Conservation (phyloP, 2,888 invertebrate genomes). For the Andrena marginata region DNA sequence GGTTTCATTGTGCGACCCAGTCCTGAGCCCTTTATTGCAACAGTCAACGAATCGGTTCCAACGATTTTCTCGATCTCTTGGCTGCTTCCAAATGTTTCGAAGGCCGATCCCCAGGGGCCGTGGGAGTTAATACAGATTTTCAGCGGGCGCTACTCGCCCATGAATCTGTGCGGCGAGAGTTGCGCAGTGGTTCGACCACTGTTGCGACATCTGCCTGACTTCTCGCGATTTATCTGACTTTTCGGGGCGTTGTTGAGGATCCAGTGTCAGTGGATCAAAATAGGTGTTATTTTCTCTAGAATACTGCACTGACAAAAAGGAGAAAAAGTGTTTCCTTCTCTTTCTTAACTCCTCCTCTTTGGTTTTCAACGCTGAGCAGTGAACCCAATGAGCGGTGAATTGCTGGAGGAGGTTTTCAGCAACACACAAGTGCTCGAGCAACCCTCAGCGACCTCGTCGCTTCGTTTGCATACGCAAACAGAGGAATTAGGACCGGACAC, state of each 20-base stretch:
- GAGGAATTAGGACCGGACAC: constrained; percentile 69
- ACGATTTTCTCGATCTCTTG: constrained; percentile 16
- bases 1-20: not conserved
- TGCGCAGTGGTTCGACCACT: too few species aligned
- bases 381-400: not conserved
- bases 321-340: not conserved
- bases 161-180: not conserved
- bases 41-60: not conserved
- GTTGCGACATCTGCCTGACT: not conserved
- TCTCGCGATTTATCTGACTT: too few species aligned
- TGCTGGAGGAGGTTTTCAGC: constrained; percentile 10
- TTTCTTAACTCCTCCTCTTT: not conserved
- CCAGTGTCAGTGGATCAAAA: too few species aligned
- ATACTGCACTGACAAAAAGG: too few species aligned
- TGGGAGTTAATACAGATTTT: constrained; percentile 18
- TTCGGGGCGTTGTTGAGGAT: too few species aligned
- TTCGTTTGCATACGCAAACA: constrained; percentile 82
- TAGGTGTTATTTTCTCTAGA: too few species aligned
- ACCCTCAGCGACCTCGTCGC: constrained; percentile 49
- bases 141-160: not conserved
- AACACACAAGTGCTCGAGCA: constrained; percentile 5
- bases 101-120: not conserved
- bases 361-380: not conserved
- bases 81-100: not conserved
- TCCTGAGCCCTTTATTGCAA: constrained; percentile 12